Percentiles rank a stretch among this genome's conserved stretches.
phyloP scores from a whole-genome alignment of 2,113 vertebrate genomes.

The Craseonycteris thonglongyai region DNA sequence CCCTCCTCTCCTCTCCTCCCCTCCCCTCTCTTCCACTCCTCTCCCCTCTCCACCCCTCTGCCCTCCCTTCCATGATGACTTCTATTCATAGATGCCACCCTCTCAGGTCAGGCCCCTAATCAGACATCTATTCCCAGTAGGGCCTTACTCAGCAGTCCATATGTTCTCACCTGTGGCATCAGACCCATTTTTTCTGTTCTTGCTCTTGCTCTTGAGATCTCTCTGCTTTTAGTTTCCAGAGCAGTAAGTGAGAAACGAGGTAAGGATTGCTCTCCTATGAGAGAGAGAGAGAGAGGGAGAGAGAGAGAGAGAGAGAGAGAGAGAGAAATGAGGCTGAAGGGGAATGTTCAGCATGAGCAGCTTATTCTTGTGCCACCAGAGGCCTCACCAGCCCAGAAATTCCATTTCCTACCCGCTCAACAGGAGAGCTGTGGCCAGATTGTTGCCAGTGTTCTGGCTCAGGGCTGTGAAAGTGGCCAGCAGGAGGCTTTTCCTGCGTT shows the following conservation, averaged over 20 bases:
- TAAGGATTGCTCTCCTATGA: neutral
- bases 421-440: neutral
- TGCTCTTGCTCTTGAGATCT: neutral
- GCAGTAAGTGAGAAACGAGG: neutral
- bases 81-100: neutral
- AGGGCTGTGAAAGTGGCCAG: neutral
- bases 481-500: neutral
- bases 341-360: neutral
- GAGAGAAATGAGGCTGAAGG: neutral
- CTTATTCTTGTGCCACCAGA: neutral
- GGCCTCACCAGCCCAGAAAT: neutral
- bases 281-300: neutral
- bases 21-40: no score
- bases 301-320: no score
- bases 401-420: neutral
- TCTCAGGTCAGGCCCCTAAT: neutral
- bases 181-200: neutral
- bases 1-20: neutral
- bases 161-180: neutral
- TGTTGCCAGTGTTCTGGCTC: neutral
- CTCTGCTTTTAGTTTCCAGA: neutral
- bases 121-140: neutral
- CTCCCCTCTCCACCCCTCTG: neutral
- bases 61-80: neutral
- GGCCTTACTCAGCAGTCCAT: neutral